phyloP scores from a whole-genome alignment of 2,888 invertebrate genomes.

The Clistopyga incitator region DNA sequence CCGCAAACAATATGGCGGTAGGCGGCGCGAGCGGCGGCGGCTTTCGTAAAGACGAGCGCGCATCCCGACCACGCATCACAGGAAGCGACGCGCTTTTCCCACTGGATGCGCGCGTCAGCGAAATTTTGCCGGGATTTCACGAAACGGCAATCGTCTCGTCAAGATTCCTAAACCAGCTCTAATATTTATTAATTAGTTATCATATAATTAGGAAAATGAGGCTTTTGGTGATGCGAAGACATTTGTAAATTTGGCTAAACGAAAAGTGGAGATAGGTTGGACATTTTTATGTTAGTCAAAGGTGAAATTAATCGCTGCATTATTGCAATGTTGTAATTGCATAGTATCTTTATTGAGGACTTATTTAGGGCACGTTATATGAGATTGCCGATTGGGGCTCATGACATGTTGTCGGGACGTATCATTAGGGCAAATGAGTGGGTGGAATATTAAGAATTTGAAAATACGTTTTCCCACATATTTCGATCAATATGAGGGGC shows the following conservation, averaged over 20 bases:
- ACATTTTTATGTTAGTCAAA: not conserved
- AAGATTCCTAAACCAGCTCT: not conserved
- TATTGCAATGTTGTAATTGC: not conserved
- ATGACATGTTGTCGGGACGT: conserved; percentile 1
- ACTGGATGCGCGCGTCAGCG: conserved; percentile 52
- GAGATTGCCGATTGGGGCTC: not conserved
- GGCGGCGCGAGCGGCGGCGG: conserved; percentile 70
- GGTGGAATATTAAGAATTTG: conserved; percentile 43
- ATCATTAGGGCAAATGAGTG: conserved; percentile 30
- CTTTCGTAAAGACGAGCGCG: conserved; percentile 38
- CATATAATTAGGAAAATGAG: not conserved
- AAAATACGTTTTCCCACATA: conserved; percentile 46
- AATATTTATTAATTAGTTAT: not conserved
- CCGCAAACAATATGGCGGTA: conserved; percentile 80
- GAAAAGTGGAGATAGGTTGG: not conserved
- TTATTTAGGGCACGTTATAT: not conserved
- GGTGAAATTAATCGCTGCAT: not conserved
- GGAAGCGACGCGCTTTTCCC: conserved; percentile 46
- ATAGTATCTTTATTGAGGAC: not conserved
- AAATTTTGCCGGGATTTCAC: conserved; percentile 32
- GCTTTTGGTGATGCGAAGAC: not conserved
- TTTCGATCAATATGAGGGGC: conserved; percentile 72
- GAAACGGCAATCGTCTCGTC: not conserved
- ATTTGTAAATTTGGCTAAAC: not conserved
- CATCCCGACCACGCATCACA: conserved; percentile 55